phyloP scores from a whole-genome alignment of 2,888 invertebrate species.

The Drosophila monieri region DNA sequence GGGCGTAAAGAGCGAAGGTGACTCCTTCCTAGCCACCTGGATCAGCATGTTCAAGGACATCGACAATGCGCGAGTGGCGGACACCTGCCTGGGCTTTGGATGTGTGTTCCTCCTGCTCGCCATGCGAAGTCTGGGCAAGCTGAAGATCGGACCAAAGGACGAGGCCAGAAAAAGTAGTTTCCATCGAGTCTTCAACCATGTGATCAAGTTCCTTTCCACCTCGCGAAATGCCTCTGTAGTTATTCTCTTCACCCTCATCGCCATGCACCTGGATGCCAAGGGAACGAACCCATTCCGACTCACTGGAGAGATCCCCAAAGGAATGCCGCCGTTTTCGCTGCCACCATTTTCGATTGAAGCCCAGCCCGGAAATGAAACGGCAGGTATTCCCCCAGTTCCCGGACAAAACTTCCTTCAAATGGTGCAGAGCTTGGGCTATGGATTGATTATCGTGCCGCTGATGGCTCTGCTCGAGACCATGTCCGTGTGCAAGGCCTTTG shows the following conservation, averaged over 20 bases:
- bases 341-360: conserved; percentile 88
- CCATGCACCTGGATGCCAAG: conserved; percentile 86
- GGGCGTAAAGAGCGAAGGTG: conserved; percentile 89
- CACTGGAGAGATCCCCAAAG: conserved; percentile 90
- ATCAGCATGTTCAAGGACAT: conserved; percentile 89
- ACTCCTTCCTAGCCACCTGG: conserved; percentile 92
- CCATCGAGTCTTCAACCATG: conserved; percentile 87
- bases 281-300: conserved; percentile 85
- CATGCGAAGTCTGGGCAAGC: conserved; percentile 89
- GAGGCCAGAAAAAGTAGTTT: conserved; percentile 82
- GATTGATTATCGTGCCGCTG: conserved; percentile 92
- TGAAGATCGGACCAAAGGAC: conserved; percentile 86
- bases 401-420: conserved; percentile 87
- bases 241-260: conserved; percentile 88
- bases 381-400: conserved; percentile 61
- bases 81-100: conserved; percentile 89
- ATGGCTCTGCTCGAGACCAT: conserved; percentile 95
- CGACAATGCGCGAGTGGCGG: conserved; percentile 87
- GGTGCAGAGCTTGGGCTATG: conserved; percentile 91
- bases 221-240: conserved; percentile 93
- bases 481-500: conserved; percentile 86
- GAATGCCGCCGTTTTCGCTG: conserved; percentile 87
- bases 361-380: conserved; percentile 67
- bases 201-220: conserved; percentile 90
- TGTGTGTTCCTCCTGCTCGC: conserved; percentile 90